These are phyloP conservation scores for Diacarnus erythraeanus DNA, from an alignment of 37 sponge, comb jelly and placozoan genomes.

Conservation along the genomic window DNA sequence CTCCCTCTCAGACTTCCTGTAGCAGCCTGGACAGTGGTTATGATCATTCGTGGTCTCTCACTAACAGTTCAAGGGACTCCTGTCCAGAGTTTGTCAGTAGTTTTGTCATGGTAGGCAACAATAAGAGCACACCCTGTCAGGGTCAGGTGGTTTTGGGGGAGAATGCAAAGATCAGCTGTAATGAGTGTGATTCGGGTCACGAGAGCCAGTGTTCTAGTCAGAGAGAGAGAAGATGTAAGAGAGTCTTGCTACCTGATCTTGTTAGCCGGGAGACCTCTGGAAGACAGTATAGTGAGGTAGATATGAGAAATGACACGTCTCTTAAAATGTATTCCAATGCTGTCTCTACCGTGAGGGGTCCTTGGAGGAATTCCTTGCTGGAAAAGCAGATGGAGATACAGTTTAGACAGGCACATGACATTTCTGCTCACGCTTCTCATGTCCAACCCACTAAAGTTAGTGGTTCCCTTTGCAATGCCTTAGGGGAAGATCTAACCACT, in stretches of 20 bases:
- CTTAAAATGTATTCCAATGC: too few species aligned
- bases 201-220: neutral
- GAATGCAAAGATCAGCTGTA: neutral
- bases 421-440: too few species aligned
- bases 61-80: slow-evolving; percentile 7
- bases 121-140: neutral
- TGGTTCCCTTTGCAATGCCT: too few species aligned
- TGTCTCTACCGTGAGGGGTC: too few species aligned
- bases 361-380: too few species aligned
- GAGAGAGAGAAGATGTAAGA: neutral
- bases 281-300: too few species aligned
- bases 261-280: neutral
- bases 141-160: neutral
- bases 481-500: too few species aligned
- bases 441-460: too few species aligned
- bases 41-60: neutral
- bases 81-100: neutral
- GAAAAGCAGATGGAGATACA: too few species aligned
- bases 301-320: too few species aligned
- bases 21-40: slow-evolving; percentile 36
- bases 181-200: neutral
- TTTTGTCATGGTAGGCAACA: neutral
- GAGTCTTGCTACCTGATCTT: neutral
- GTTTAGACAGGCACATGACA: too few species aligned
- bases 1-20: slow-evolving; percentile 3